A percentile compares a stretch with the other conserved stretches of the same genome.
phyloP scores from a whole-genome alignment of 23 tunicate genomes.

The Halocynthia aurantium region DNA sequence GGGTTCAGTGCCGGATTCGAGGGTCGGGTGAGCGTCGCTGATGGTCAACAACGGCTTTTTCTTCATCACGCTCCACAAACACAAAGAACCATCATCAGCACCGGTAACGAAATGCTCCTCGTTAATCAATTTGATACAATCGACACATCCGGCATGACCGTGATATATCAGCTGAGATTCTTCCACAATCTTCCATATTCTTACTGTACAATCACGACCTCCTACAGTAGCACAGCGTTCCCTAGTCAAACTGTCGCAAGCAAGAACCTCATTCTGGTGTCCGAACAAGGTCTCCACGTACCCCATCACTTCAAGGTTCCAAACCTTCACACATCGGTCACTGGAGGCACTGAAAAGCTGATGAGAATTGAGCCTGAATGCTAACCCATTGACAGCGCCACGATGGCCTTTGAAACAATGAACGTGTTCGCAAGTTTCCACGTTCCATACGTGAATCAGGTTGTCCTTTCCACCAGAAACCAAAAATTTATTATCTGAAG shows the following conservation, averaged over 20 bases:
- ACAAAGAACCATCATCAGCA: conserved; percentile 83
- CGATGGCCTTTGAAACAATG: conserved; percentile 75
- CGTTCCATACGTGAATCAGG: conserved; percentile 55
- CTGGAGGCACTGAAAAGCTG: conserved; percentile 58
- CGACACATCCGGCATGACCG: conserved; percentile 64
- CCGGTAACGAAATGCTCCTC: conserved; percentile 82
- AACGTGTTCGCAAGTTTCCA: conserved; percentile 28
- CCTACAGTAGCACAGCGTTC: conserved; percentile 92
- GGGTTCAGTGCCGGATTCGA: neutral
- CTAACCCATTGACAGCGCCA: conserved; percentile 51
- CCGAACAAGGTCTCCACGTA: conserved; percentile 96
- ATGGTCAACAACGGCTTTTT: conserved; percentile 63
- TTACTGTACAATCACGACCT: conserved; percentile 89
- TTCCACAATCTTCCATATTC: conserved; percentile 90
- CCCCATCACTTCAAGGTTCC: conserved; percentile 88
- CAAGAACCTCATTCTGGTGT: conserved; percentile 67
- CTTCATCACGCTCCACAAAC: conserved; percentile 72
- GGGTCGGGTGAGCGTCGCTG: conserved; percentile 50
- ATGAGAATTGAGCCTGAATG: conserved; percentile 63
- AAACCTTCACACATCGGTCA: conserved; percentile 84
- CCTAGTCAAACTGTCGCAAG: conserved; percentile 71
- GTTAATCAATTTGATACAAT: conserved; percentile 56
- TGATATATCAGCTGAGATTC: conserved; percentile 83
- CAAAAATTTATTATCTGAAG: conserved; percentile 62
- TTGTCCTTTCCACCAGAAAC: conserved; percentile 83